These are phyloP conservation scores for Glossosoma conforme DNA, from an alignment of 1,140 invertebrate genomes.

Conservation along the genomic window DNA sequence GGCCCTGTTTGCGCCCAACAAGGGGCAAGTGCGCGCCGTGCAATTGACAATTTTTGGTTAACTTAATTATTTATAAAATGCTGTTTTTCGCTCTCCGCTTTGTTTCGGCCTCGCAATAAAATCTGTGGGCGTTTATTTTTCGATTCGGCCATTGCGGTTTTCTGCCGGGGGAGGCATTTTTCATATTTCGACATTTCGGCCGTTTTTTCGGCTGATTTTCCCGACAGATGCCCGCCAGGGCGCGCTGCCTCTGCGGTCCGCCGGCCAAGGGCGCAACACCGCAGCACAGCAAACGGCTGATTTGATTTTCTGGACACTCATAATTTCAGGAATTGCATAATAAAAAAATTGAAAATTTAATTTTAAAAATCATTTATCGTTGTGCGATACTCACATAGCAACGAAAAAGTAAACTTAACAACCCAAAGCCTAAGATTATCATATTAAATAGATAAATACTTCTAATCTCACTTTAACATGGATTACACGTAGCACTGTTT, in stretches of 20 bases:
- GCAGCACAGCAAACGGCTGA: not conserved
- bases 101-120: constrained; percentile 19
- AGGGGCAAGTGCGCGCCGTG: constrained; percentile 2
- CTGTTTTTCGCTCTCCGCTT: constrained; percentile 12
- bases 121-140: constrained; percentile 25
- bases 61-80: constrained; percentile 23
- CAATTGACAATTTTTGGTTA: constrained; percentile 18
- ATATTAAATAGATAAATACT: too few species aligned
- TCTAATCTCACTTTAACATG: too few species aligned
- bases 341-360: too few species aligned
- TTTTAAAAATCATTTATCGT: too few species aligned
- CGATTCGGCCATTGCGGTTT: constrained; percentile 18
- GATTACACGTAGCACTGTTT: too few species aligned
- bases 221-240: constrained; percentile 13
- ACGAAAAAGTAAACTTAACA: too few species aligned
- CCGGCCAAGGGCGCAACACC: not conserved
- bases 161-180: constrained; percentile 12
- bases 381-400: too few species aligned
- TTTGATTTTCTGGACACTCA: too few species aligned
- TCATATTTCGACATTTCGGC: constrained; percentile 25
- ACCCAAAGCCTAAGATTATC: too few species aligned
- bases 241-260: constrained; percentile 4
- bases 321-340: too few species aligned
- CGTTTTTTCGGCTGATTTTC: constrained; percentile 11
- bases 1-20: too few species aligned